Evolutionary conservation across 1,140 invertebrate genomes (phyloP), one percentile per base, ranked within the genome.

Genomic region (Rhagoletis pomonella): DNA sequence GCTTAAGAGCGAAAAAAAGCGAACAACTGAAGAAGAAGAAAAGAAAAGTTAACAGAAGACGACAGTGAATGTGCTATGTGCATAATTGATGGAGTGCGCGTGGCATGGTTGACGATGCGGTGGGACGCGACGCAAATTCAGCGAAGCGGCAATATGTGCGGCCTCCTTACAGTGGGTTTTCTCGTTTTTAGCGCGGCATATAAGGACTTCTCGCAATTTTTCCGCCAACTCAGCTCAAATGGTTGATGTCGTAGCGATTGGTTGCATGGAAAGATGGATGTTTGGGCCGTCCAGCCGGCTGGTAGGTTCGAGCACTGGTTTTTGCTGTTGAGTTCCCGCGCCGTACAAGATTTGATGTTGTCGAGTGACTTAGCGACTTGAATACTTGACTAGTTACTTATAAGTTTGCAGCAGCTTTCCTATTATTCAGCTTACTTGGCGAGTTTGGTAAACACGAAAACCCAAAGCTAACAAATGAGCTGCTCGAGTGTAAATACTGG

Each of bases 351-450:
- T 42, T 81, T 81, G 73, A 14, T 10, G 17, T 44, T 19, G 44
- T 81, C 73, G 73, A 81, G 73, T 81, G 73, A 81, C 73, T 81
- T 81, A 81, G 73, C 73, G 50, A 81, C 73, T 81, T 55, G 6
- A 81, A 44, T 50, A 29, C 29, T 29, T 29, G 29, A 29, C 29
- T 29, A 29, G 29, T 29, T 29, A 81, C 73, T 81, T 81, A 81
- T 29, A 81, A 81, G 47, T 81, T 81, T 81, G 73, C 17, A 55
- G 73, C 47, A 62, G 60, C 60, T 55, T 62, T n/a, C 9, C 12
- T 14, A 29, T 29, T 29, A 29, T 29, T 77, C 47, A 9, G 42
- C 5, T 50, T 42, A 55, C 73, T 29, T 50, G 73, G 14, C 73
- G 47, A 42, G 44, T 17, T 55, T 81, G 73, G 19, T 55, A 55